Evolutionary conservation across 2,113 vertebrate species (phyloP).

Genomic region (Phyllopteryx taeniolatus): DNA sequence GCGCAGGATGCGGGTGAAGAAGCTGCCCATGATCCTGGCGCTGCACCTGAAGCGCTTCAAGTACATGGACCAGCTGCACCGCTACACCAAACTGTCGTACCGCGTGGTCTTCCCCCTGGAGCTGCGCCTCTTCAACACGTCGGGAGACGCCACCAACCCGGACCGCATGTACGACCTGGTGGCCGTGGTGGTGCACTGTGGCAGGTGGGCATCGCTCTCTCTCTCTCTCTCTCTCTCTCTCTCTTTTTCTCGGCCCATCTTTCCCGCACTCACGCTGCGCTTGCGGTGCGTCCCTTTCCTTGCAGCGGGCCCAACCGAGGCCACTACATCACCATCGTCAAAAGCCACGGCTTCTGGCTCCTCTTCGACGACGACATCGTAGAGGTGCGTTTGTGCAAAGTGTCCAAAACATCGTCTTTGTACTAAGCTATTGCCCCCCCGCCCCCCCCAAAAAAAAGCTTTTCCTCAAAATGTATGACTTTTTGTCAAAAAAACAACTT

Average conservation of each 20-base stretch:
- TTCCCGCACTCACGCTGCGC: background rate
- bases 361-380: conserved; percentile 91
- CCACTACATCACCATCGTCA: conserved; percentile 92
- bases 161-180: conserved; percentile 91
- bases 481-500: no score
- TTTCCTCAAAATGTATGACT: no score
- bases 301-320: conserved; percentile 88
- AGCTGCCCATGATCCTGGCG: conserved; percentile 90
- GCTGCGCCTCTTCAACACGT: conserved; percentile 91
- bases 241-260: background rate
- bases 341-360: conserved; percentile 91
- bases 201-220: conserved; percentile 71
- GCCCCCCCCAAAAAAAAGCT: no score
- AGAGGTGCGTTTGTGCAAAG: conserved; percentile 70
- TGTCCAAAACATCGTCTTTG: no score
- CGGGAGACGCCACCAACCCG: conserved; percentile 89
- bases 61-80: conserved; percentile 94
- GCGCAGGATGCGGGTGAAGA: conserved; percentile 87
- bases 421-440: no score
- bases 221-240: background rate
- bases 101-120: conserved; percentile 91
- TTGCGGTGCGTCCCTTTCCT: background rate
- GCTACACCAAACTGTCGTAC: conserved; percentile 92
- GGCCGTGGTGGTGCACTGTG: conserved; percentile 90
- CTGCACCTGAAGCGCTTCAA: conserved; percentile 92